Evolutionary conservation across 2,888 invertebrate genomes (phyloP), one percentile per base, ranked within the genome.

Genomic region (Oxystoma pomonae): DNA sequence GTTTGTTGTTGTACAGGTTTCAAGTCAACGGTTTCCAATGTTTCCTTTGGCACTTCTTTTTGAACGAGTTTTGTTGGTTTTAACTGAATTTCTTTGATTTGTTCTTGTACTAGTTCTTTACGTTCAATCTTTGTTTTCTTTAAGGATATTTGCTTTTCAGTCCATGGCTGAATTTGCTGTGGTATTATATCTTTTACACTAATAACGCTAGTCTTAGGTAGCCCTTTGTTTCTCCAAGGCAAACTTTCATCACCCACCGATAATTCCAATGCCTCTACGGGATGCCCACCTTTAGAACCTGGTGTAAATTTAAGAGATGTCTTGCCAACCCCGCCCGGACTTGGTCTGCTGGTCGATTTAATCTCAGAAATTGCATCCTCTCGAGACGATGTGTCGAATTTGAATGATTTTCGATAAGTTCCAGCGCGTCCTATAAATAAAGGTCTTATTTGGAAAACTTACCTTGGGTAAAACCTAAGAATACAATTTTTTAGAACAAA

Each of bases 141-240:
- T 20, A 87, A 74, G 52, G 76, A 80, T 16, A 87, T 81, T 68
- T 84, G 83, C 78, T 90, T 87, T 72, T 90, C 84, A 1, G 86
- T 90, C 87, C 86, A 86, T 9, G 86, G 84, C 72, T 84, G 81
- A 57, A 80, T 74, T 55, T 75, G 74, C 62, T 69, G 70, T 50
- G 68, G 58, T 68, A 65, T 69, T 9, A 62, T 57, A 56, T 69
- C 68, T 61, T 75, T 70, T 59, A 69, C 68, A n/a, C n/a, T n/a
- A n/a, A n/a, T n/a, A 35, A 63, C 56, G 57, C 61, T 64, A 65
- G 65, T 67, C 51, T 22, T 67, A 57, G 52, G 53, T 52, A 50
- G 20, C 18, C 53, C 58, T 57, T 58, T 68, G 59, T 67, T 74
- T 69, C 85, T 77, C 85, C 86, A 86, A 18, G 84, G 83, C 68